phyloP scores from a whole-genome alignment of 2,113 vertebrate species.

The Ophiodon elongatus region DNA sequence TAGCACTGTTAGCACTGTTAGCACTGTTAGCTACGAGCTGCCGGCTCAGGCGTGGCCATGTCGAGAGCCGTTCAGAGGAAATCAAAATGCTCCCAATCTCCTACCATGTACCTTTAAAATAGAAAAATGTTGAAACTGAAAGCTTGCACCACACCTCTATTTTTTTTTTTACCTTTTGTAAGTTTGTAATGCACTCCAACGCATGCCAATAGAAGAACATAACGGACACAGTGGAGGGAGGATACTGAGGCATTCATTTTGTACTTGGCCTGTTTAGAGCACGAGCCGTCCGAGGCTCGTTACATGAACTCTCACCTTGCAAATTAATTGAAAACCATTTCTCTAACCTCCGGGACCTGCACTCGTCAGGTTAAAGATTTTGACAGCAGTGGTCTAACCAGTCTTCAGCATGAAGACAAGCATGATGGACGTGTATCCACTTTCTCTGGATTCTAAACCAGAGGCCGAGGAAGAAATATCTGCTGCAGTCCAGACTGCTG shows the following conservation, averaged over 20 bases:
- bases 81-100: no score
- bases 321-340: not conserved
- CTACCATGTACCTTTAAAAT: no score
- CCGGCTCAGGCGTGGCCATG: no score
- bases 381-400: conserved; percentile 50
- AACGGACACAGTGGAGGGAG: not conserved
- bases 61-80: no score
- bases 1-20: not conserved
- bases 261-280: not conserved
- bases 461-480: conserved; percentile 43
- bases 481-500: conserved; percentile 34
- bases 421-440: conserved; percentile 27
- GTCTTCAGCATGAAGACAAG: conserved; percentile 19
- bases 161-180: no score
- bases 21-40: no score
- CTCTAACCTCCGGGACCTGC: not conserved
- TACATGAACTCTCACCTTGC: not conserved
- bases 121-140: not conserved
- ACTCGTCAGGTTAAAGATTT: conserved; percentile 22
- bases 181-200: not conserved
- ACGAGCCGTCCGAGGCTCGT: fast-evolving
- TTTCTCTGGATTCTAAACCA: conserved; percentile 20
- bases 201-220: not conserved
- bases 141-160: not conserved
- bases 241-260: not conserved